Conservation (phyloP, 2,888 invertebrate genomes). For the Caenorhabditis doughertyi region DNA sequence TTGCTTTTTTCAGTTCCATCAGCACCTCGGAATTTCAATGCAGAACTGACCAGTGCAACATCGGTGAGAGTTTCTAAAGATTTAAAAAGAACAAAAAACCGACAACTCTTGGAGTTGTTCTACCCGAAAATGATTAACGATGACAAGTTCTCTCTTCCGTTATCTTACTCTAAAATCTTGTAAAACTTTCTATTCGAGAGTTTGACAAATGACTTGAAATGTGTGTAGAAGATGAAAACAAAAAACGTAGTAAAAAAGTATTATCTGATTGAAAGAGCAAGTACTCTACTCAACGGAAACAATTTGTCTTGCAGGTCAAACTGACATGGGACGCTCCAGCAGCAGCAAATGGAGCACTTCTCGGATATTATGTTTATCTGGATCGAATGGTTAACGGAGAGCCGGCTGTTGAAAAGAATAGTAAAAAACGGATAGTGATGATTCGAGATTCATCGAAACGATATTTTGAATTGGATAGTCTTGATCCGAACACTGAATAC, state of each 20-base stretch:
- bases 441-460: slow-evolving; percentile 66
- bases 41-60: slow-evolving; percentile 94
- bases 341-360: slow-evolving; percentile 92
- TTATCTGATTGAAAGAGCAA: slow-evolving; percentile 25
- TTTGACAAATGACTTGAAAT: slow-evolving; percentile 41
- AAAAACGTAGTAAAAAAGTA: neutral
- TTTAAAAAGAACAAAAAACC: neutral
- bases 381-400: slow-evolving; percentile 65
- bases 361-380: slow-evolving; percentile 92
- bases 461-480: slow-evolving; percentile 86
- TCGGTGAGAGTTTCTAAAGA: slow-evolving; percentile 87
- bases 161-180: slow-evolving; percentile 39
- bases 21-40: slow-evolving; percentile 93
- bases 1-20: slow-evolving; percentile 91
- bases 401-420: slow-evolving; percentile 57
- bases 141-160: slow-evolving; percentile 20
- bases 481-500: slow-evolving; percentile 96
- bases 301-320: slow-evolving; percentile 85
- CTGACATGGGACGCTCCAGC: slow-evolving; percentile 96
- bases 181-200: slow-evolving; percentile 34
- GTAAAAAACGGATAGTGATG: slow-evolving; percentile 59
- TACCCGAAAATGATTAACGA: slow-evolving; percentile 30
- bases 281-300: slow-evolving; percentile 18
- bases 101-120: neutral
- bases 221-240: slow-evolving; percentile 17